Conservation (phyloP, 2,888 invertebrate species). For the Drosophila paranaensis region DNA sequence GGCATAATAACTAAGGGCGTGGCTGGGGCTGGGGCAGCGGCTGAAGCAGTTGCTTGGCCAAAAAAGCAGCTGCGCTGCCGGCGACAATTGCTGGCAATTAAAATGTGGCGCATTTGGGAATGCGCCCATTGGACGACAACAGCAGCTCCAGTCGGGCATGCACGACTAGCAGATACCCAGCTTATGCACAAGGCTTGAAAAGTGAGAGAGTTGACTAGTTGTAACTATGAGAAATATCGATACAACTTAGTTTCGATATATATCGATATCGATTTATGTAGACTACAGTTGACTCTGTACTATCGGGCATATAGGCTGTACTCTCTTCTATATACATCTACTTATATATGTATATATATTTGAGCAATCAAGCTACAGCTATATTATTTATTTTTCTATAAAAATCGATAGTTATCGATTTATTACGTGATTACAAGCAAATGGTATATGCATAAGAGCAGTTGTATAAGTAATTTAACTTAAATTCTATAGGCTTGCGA, state of each 20-base stretch:
- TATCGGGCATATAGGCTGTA: no score
- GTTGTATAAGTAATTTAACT: no score
- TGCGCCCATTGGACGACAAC: slow-evolving; percentile 58
- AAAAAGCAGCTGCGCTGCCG: slow-evolving; percentile 56
- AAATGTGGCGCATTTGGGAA: slow-evolving; percentile 76
- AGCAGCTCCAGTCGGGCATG: slow-evolving; percentile 6
- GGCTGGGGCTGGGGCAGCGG: not conserved
- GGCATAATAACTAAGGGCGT: slow-evolving; percentile 39
- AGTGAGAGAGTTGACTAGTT: not conserved
- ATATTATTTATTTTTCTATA: no score
- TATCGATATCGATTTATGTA: not conserved
- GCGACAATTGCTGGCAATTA: slow-evolving; percentile 80
- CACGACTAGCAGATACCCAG: not conserved
- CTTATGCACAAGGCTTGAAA: no score
- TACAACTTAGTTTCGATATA: not conserved
- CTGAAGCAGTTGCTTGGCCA: slow-evolving; percentile 27
- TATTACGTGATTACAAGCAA: no score
- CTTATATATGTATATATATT: no score
- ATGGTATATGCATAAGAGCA: no score
- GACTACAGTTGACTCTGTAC: no score
- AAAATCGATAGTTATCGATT: no score
- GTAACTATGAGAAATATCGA: not conserved
- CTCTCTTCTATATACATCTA: no score
- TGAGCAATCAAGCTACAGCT: no score
- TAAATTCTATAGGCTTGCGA: no score